phyloP scores from a whole-genome alignment of 2,888 invertebrate species.

The Arge pagana region DNA sequence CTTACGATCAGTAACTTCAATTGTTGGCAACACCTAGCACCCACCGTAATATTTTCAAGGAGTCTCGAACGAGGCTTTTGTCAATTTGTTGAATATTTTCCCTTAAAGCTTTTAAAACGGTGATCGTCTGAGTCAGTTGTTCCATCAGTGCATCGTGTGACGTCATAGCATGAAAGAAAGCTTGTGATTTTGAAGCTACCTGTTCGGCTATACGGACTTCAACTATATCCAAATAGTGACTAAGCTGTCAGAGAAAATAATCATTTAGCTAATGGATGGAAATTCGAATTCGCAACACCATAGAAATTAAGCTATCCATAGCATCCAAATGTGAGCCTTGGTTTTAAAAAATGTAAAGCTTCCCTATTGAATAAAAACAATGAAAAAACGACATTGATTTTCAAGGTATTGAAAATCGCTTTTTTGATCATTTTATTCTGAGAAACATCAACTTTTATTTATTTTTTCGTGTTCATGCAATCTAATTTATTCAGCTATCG shows the following conservation, averaged over 20 bases:
- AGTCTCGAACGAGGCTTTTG: conserved; percentile 76
- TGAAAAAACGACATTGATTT: conserved; percentile 1
- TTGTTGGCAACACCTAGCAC: too few species aligned
- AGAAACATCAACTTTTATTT: background rate
- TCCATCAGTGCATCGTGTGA: conserved; percentile 98
- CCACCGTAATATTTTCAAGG: conserved; percentile 72
- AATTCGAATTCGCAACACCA: too few species aligned
- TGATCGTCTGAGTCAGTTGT: conserved; percentile 83
- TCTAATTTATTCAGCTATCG: too few species aligned
- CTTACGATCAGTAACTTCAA: background rate
- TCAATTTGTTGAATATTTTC: conserved; percentile 79
- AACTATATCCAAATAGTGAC: conserved; percentile 92
- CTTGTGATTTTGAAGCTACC: conserved; percentile 92
- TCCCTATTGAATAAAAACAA: conserved; percentile 13
- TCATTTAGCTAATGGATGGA: background rate
- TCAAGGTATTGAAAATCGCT: background rate
- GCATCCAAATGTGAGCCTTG: too few species aligned
- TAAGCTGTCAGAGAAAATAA: conserved; percentile 62
- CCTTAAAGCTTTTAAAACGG: conserved; percentile 74
- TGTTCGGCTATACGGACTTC: conserved; percentile 93
- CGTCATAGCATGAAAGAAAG: conserved; percentile 98
- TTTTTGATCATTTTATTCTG: background rate
- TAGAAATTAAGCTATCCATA: too few species aligned
- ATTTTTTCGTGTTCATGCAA: too few species aligned
- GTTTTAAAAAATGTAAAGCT: too few species aligned